These are phyloP conservation scores for Halcyon badia DNA, from an alignment of 2,797 vertebrate genomes.

Conservation along the genomic window DNA sequence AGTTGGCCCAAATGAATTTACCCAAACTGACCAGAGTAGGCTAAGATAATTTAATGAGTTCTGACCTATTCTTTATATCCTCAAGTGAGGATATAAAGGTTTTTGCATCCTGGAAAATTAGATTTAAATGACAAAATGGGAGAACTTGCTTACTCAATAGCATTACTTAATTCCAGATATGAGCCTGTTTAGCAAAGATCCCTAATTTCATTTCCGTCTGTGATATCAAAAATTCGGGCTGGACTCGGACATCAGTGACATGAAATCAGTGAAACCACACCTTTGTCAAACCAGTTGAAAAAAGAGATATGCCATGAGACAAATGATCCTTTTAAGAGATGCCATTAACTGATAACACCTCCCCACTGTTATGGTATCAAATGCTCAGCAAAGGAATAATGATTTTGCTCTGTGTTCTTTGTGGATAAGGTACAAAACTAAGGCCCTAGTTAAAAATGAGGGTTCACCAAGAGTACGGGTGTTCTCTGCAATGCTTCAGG, in stretches of 20 bases:
- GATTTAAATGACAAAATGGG: not conserved
- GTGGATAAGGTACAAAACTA: not conserved
- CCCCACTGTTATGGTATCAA: not conserved
- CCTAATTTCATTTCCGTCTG: not conserved
- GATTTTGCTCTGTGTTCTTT: not conserved
- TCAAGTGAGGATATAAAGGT: not conserved
- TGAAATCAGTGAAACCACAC: not conserved
- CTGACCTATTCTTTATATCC: not conserved
- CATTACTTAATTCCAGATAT: not conserved
- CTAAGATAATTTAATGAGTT: not conserved
- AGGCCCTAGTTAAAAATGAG: not conserved
- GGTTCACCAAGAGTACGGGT: not conserved
- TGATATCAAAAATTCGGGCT: conserved; percentile 8
- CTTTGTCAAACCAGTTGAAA: conserved; percentile 16
- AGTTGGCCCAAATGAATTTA: not conserved
- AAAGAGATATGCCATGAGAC: not conserved
- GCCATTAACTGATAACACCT: not conserved
- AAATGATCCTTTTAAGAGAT: not conserved
- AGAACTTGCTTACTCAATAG: not conserved
- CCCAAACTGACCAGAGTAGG: not conserved
- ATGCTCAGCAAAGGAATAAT: not conserved
- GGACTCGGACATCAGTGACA: not conserved
- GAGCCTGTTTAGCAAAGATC: not conserved
- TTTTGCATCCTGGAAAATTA: not conserved
- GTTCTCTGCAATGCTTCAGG: not conserved